A percentile compares a stretch with the other conserved stretches of the same genome.
Conservation (phyloP, 2,797 vertebrate species). For the Coreius guichenoti region DNA sequence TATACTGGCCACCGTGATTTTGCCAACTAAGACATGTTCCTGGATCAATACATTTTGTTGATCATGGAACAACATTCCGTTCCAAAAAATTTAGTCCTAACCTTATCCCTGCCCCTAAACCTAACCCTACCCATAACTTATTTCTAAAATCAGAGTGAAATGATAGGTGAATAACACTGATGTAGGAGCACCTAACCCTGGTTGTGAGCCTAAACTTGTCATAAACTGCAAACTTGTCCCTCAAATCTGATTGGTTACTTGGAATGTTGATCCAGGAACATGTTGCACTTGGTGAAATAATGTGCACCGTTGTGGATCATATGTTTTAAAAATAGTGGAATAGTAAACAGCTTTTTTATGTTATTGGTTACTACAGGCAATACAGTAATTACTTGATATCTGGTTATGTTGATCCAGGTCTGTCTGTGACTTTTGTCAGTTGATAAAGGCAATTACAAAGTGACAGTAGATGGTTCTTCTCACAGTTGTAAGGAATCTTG, state of each 20-base stretch:
- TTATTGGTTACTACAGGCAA: background rate
- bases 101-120: no score
- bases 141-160: background rate
- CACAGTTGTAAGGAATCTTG: constrained; percentile 31
- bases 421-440: background rate
- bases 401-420: background rate
- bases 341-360: background rate
- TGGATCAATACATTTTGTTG: no score
- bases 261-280: background rate
- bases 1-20: no score
- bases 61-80: no score
- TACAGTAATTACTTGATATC: background rate
- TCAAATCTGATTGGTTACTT: background rate
- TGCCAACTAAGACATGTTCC: no score
- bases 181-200: no score
- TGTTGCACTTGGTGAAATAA: background rate
- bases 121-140: background rate
- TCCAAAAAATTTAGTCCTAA: no score
- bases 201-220: background rate
- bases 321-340: background rate
- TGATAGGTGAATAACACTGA: no score
- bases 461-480: constrained; percentile 40
- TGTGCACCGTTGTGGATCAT: no score
- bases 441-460: background rate
- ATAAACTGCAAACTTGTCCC: background rate